A percentile compares a stretch with the other conserved stretches of the same genome.
Conservation (phyloP, 2,113 vertebrate species). For the Boleophthalmus pectinirostris region DNA sequence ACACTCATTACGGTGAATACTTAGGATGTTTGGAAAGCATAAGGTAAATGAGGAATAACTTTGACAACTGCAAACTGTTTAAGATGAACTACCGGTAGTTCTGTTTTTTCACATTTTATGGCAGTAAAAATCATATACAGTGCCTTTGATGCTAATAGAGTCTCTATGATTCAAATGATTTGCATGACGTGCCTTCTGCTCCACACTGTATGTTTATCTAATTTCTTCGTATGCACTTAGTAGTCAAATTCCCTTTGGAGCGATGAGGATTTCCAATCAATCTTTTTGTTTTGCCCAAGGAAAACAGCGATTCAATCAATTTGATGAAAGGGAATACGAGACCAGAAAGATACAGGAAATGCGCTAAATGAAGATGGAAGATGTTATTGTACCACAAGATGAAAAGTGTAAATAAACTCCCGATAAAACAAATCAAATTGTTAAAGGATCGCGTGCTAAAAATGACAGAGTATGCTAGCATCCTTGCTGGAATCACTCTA, state of each 20-base stretch:
- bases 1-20: too few relatives aligned
- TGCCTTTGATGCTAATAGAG: neutral
- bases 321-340: constrained; percentile 45
- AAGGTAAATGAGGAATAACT: too few relatives aligned
- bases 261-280: neutral
- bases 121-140: too few relatives aligned
- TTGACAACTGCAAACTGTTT: too few relatives aligned
- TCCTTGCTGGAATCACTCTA: constrained; percentile 30
- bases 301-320: constrained; percentile 30
- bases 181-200: neutral
- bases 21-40: too few relatives aligned
- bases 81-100: too few relatives aligned
- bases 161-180: neutral
- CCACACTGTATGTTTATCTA: neutral
- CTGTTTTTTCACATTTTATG: too few relatives aligned
- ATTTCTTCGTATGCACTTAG: constrained; percentile 10
- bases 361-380: constrained; percentile 37
- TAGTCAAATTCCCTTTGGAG: constrained; percentile 19
- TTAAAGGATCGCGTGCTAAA: constrained; percentile 42
- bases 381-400: neutral
- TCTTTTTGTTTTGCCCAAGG: constrained; percentile 17
- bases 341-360: constrained; percentile 18
- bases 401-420: neutral
- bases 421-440: constrained; percentile 34
- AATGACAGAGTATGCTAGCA: constrained; percentile 39